phyloP scores from a whole-genome alignment of 2,797 vertebrate species.

The Pachyuromys duprasi region DNA sequence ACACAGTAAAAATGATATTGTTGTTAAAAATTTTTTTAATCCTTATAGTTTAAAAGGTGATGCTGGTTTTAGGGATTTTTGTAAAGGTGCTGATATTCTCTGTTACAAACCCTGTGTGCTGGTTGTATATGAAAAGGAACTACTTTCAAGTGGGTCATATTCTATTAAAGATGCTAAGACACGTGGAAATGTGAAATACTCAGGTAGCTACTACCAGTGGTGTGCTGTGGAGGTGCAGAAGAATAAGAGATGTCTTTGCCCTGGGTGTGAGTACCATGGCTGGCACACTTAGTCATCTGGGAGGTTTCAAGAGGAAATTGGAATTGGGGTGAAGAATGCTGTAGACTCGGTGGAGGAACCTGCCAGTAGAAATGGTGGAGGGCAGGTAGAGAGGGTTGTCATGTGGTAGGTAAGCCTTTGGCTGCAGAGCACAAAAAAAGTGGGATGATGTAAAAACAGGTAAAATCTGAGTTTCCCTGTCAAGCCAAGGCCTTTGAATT shows the following conservation, averaged over 20 bases:
- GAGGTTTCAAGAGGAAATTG: background rate
- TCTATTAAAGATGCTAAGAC: background rate
- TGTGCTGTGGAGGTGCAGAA: background rate
- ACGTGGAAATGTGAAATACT: background rate
- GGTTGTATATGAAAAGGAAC: background rate
- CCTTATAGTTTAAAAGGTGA: background rate
- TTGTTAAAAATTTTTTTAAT: constrained; percentile 19
- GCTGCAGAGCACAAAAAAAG: background rate
- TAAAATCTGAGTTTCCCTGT: background rate
- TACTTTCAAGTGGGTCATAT: background rate
- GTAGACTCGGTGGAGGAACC: background rate
- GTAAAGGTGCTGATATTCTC: background rate
- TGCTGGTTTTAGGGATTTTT: background rate
- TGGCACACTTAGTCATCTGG: background rate
- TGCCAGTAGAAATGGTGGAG: background rate
- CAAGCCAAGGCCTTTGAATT: background rate
- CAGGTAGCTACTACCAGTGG: background rate
- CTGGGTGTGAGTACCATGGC: background rate
- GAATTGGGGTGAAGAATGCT: background rate
- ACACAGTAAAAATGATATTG: background rate
- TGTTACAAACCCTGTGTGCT: background rate
- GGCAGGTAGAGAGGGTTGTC: background rate
- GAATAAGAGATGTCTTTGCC: background rate
- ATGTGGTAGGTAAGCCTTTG: background rate
- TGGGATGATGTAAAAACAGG: background rate